Base-by-base conservation (phyloP, 2,797 vertebrate species). In the Furcifer pardalis region DNA sequence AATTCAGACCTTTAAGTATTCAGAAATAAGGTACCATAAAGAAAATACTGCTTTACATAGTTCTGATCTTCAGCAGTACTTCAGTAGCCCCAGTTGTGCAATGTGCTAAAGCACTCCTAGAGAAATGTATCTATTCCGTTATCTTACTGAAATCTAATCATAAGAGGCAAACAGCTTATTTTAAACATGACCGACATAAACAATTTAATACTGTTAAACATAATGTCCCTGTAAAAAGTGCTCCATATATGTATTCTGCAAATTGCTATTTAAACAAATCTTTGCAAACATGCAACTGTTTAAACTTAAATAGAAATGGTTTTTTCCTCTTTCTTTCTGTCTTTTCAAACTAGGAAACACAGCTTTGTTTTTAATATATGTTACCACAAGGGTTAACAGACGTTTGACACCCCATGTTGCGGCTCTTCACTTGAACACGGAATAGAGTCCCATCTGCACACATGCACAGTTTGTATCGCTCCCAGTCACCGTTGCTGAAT, bases 381-480 rank as follows among this genome's bases (percentile, higher is more conserved):
- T 95, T 96, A 76, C 96, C 96, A 1, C 99, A 99, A 0, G 98
- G 98, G 89, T 98, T 99, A 89, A 97, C 97, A 7, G 98, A 96
- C 0, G 97, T 97, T 94, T 98, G 98, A 93, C 98, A 99, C 89
- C 98, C 99, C 97, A 98, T 98, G 96, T 98, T 99, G 71, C 93
- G 92, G 83, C 97, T 96, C 19, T 97, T 98, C 85, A 99, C 99
- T 93, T 97, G 97, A 1, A 99, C 97, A 87, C 96, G 97, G 95
- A 99, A 99, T 69, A 99, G 96, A 0, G 97, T 99, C 71, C 98
- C 98, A 0, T 99, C 98, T 0, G 97, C 98, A 86, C 99, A 99
- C 97, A 99, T 96, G 69, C 99, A 99, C 30, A 99, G 97, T 96
- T 99, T 99, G 96, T 99, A 99, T 52, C 99, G 96, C 90, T 98